Conservation (phyloP, 2,113 vertebrate genomes). For the Xyrauchen texanus region DNA sequence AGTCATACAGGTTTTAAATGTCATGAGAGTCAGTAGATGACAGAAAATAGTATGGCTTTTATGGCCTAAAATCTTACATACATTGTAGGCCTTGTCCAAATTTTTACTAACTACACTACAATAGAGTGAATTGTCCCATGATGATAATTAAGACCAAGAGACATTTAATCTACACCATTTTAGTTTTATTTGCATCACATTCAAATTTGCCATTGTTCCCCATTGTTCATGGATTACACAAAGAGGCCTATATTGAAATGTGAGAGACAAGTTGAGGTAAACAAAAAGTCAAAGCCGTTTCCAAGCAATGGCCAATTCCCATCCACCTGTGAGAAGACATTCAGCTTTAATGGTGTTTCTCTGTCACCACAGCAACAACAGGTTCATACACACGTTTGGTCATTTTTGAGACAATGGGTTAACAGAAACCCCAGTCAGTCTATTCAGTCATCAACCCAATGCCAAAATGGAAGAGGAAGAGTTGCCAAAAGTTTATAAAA, state of each 20-base stretch:
- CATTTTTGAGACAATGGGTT: conserved; percentile 67
- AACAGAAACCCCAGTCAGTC: conserved; percentile 26
- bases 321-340: conserved; percentile 39
- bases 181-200: neutral
- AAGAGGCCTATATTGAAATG: neutral
- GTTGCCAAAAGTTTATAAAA: conserved; percentile 59
- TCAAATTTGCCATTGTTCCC: neutral
- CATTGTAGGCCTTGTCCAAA: too few relatives aligned
- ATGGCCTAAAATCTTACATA: too few relatives aligned
- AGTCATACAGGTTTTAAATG: too few relatives aligned
- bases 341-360: conserved; percentile 26
- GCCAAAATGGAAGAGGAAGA: conserved; percentile 60
- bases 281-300: neutral
- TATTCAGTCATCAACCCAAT: conserved; percentile 10
- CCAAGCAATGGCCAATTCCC: neutral
- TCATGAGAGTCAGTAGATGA: too few relatives aligned
- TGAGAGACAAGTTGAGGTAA: neutral
- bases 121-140: too few relatives aligned
- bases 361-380: conserved; percentile 46
- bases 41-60: too few relatives aligned
- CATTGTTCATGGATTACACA: conserved; percentile 8
- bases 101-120: too few relatives aligned
- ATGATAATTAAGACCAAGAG: too few relatives aligned
- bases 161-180: neutral
- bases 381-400: conserved; percentile 67